These are phyloP conservation scores for Hetaerina titia DNA, from an alignment of 2,888 invertebrate genomes.

Conservation along the genomic window DNA sequence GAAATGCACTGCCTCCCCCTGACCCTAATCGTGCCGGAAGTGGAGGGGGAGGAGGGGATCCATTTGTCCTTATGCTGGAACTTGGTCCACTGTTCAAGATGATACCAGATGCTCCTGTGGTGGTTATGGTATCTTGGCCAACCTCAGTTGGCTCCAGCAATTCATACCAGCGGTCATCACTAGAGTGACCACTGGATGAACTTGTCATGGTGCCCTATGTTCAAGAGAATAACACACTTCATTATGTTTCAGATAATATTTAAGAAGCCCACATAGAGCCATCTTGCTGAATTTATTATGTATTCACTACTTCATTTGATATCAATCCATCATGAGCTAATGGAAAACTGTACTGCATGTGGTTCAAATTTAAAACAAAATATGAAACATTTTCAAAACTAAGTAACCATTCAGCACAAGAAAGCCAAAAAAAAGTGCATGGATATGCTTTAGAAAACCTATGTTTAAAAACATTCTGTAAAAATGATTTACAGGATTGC, in stretches of 20 bases:
- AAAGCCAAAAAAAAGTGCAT: too few relatives aligned
- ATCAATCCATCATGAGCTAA: too few relatives aligned
- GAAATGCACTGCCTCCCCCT: constrained; percentile 71
- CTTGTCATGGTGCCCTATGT: constrained; percentile 81
- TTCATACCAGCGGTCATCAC: constrained; percentile 82
- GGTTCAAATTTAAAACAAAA: too few relatives aligned
- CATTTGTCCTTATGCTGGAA: constrained; percentile 26
- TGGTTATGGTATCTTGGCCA: constrained; percentile 69
- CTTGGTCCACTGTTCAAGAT: constrained; percentile 57
- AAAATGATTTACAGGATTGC: too few relatives aligned
- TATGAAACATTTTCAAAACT: too few relatives aligned
- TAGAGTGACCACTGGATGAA: constrained; percentile 83
- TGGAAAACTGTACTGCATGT: too few relatives aligned
- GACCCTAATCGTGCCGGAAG: constrained; percentile 78
- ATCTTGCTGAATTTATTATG: too few relatives aligned
- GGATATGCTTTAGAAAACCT: too few relatives aligned
- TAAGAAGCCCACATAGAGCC: too few relatives aligned
- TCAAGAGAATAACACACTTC: neutral
- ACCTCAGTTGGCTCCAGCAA: constrained; percentile 74
- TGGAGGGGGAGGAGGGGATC: constrained; percentile 78
- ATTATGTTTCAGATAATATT: neutral
- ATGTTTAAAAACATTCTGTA: too few relatives aligned
- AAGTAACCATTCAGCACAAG: too few relatives aligned
- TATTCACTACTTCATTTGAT: too few relatives aligned
- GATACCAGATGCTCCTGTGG: constrained; percentile 76